Base-by-base conservation (phyloP, 2,797 vertebrate species). In the Heliangelus exortis region DNA sequence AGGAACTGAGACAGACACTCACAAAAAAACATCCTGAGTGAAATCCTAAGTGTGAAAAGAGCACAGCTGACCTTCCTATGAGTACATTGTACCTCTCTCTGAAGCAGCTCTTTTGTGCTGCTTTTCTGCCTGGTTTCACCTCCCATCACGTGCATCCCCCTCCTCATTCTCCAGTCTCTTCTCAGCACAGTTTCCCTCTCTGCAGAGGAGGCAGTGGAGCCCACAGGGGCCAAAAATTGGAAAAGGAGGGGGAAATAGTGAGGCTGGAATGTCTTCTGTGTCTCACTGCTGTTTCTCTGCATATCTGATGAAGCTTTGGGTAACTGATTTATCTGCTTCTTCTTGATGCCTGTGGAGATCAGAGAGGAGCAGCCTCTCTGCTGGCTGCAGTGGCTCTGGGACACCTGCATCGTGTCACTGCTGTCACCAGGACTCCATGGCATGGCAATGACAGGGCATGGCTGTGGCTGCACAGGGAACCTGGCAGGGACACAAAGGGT, bases 381-480 rank as follows among this genome's bases (percentile, higher is more conserved):
- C 36, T 31, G 25, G 33, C 33, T 21, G 39, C 47, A 8, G 2
- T 1, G 67, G 1, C 2, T 19, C 33, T 3, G 22, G 10, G 31
- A 18, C 15, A 2, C 29, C 1, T 1, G 3, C 66, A 77, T 34
- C 31, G 1, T 18, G 8, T 16, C 22, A 3, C 28, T 72, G 21
- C 62, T 1, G 1, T 20, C 0, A 0, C 9, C 34, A 48, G 7
- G 20, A 28, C 17, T 26, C 1, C 1, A 13, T 28, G n/a, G 50
- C 45, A 34, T 10, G 33, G 33, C 5, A 15, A 26, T 5, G 33
- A 22, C n/a, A 19, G 25, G 33, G 48, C 29, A 16, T 2, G 55
- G 54, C 29, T 45, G 6, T 7, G 39, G 17, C 22, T 41, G 45
- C 19, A 10, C 11, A 6, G 59, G 1, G n/a, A 10, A 4, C 17